Evolutionary conservation across 2,888 invertebrate species (phyloP).

Genomic region (Eristalis pertinax): DNA sequence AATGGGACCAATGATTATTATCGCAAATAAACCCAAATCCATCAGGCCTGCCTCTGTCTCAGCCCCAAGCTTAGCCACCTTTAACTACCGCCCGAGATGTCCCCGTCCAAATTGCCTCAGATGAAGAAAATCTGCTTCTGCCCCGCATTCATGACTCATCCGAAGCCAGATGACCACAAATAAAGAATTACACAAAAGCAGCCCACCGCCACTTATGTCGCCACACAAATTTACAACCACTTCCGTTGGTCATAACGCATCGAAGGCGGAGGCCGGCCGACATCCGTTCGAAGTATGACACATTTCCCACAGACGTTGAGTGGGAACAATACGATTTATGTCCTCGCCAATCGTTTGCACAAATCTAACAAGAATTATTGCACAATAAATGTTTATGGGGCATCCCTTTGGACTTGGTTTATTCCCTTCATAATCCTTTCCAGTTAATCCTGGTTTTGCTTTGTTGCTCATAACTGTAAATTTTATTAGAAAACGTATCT

Average conservation of each 20-base stretch:
- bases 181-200: neutral
- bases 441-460: constrained; percentile 17
- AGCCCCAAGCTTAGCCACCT: neutral
- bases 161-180: neutral
- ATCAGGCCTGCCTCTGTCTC: neutral
- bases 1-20: neutral
- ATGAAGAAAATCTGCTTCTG: neutral
- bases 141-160: neutral
- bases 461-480: neutral
- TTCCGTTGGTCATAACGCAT: neutral
- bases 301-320: neutral
- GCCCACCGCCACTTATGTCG: neutral
- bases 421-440: constrained; percentile 24
- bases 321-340: constrained; percentile 7
- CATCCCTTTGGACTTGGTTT: neutral
- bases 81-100: neutral
- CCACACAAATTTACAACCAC: constrained; percentile 7
- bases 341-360: constrained; percentile 10
- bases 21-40: neutral
- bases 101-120: neutral
- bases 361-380: constrained; percentile 22
- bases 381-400: constrained; percentile 20
- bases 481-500: constrained; percentile 31
- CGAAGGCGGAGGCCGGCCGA: neutral
- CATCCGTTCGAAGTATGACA: neutral